Conservation (phyloP, 2,797 vertebrate species). For the Heterohyrax brucei region DNA sequence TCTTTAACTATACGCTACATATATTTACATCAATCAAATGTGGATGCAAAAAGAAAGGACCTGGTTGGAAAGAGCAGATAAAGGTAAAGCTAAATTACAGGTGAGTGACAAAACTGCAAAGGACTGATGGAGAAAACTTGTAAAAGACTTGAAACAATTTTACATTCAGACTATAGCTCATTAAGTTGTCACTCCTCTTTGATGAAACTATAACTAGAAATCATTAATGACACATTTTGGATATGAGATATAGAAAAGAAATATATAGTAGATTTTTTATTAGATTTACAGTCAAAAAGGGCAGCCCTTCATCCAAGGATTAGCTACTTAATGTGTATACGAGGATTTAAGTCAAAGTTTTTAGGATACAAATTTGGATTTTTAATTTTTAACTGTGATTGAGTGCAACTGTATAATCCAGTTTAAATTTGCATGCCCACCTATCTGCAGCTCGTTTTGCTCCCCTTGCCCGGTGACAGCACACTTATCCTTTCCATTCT, state of each 20-base stretch:
- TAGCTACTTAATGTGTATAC: slow-evolving; percentile 45
- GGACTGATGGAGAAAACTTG: neutral
- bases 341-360: slow-evolving; percentile 57
- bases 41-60: slow-evolving; percentile 4
- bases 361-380: neutral
- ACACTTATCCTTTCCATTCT: too few species aligned
- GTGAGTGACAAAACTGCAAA: slow-evolving; percentile 59
- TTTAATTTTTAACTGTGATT: too few species aligned
- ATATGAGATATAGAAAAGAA: slow-evolving; percentile 6
- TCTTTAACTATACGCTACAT: slow-evolving; percentile 66
- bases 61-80: slow-evolving; percentile 45
- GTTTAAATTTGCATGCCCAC: too few species aligned
- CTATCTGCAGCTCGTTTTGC: too few species aligned
- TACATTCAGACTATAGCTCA: slow-evolving; percentile 5
- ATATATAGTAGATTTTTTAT: slow-evolving; percentile 38
- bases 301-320: neutral
- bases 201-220: slow-evolving; percentile 64
- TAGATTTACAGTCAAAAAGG: slow-evolving; percentile 67
- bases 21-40: slow-evolving; percentile 13
- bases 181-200: neutral
- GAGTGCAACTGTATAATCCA: too few species aligned
- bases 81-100: slow-evolving; percentile 59
- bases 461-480: too few species aligned
- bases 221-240: slow-evolving; percentile 14
- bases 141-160: slow-evolving; percentile 61